Base-by-base conservation (phyloP, 2,113 vertebrate species). In the Gambusia affinis region DNA sequence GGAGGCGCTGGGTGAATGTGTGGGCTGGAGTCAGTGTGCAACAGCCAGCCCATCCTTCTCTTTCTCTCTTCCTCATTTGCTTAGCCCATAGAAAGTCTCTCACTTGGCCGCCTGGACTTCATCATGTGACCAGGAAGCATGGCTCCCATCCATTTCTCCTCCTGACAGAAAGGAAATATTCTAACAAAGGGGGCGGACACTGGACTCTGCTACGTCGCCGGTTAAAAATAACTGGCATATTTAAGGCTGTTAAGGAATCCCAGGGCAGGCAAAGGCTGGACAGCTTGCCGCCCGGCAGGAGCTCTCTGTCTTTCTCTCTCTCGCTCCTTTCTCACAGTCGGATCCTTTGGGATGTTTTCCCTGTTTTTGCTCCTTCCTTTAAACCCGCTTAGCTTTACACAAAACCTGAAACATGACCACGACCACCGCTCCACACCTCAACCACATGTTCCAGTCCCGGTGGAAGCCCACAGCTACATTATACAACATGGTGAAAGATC, bases 211-310 rank as follows among this genome's bases (percentile, higher is more conserved):
- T 97, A 99, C 97, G 96, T 97, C 93, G 94, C 80, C 62, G 94
- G 96, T 97, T 99, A 99, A 98, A 99, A 99, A 99, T 99, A 99
- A 97, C 97, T 85, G 83, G 92, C 94, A 98, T 99, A 99, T 99
- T 98, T 99, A 99, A 99, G 95, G 95, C 94, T 24, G 96, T 90
- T 80, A 94, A 95, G 97, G 97, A 97, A 98, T 98, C 98, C 97
- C 98, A 94, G 93, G 64, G 54, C 94, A 96, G 93, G 93, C 96
- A 97, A 88, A 94, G 93, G 92, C 95, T 92, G 96, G 95, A 95
- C 96, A 95, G 95, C 88, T 72, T 89, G 87, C 90, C 88, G 88
- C 91, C 89, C 94, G 88, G 80, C 92, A 77, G 84, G 73, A 82
- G 92, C 88, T 90, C 70, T 44, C 76, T 82, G 79, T 74, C 62